These are phyloP conservation scores for Dipodomys ordii DNA, from an alignment of 2,113 vertebrate species.

Conservation along the genomic window DNA sequence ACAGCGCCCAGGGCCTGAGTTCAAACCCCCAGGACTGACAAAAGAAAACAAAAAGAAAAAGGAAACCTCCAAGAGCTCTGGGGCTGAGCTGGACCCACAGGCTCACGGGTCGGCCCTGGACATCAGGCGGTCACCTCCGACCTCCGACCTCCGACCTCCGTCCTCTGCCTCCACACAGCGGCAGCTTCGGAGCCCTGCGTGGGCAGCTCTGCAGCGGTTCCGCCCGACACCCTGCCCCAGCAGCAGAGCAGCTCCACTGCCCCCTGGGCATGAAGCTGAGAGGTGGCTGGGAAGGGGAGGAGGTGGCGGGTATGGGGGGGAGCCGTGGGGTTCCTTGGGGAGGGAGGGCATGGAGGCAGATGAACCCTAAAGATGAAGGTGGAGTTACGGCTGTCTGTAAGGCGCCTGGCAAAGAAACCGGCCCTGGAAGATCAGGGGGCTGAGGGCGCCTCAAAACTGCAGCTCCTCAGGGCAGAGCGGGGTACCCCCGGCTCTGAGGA, in stretches of 20 bases:
- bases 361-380: neutral
- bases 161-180: constrained; percentile 41
- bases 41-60: too few species aligned
- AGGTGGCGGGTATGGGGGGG: neutral
- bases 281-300: too few species aligned
- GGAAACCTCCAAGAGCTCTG: too few species aligned
- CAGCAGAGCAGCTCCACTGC: constrained; percentile 23
- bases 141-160: neutral
- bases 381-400: neutral
- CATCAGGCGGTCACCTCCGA: too few species aligned
- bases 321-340: neutral
- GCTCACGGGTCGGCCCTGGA: too few species aligned
- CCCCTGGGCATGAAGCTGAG: too few species aligned
- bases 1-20: too few species aligned
- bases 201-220: neutral
- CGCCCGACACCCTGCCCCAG: constrained; percentile 82
- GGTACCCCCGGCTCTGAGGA: neutral
- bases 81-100: too few species aligned
- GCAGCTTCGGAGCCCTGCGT: constrained; percentile 46
- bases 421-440: constrained; percentile 26
- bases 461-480: rapidly evolving
- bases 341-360: neutral
- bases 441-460: neutral
- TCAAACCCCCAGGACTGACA: too few species aligned
- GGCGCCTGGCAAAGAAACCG: constrained; percentile 43